phyloP scores from a whole-genome alignment of 2,113 vertebrate species.

The Panurus biarmicus region DNA sequence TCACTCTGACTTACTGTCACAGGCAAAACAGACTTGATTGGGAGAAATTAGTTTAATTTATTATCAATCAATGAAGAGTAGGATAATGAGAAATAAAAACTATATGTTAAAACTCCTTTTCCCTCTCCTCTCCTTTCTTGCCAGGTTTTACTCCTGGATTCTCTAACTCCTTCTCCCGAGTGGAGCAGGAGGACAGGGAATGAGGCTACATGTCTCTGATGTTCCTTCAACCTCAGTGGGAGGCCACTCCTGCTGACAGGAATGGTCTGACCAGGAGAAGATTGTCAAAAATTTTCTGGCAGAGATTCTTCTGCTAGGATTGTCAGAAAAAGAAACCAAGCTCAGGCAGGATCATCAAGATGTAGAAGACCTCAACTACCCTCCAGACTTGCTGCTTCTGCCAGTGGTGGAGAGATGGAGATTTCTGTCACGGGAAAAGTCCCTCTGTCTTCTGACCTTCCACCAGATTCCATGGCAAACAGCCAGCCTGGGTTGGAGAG shows the following conservation, averaged over 20 bases:
- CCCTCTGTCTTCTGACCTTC: neutral
- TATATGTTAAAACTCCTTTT: neutral
- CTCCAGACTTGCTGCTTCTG: neutral
- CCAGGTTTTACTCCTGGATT: neutral
- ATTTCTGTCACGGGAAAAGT: neutral
- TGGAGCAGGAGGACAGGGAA: neutral
- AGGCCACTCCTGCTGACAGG: neutral
- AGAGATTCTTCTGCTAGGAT: neutral
- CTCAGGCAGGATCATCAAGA: neutral
- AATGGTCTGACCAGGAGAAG: neutral
- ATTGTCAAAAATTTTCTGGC: neutral
- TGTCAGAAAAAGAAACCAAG: neutral
- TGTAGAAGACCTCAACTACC: neutral
- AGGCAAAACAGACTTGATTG: neutral
- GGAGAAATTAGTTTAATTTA: neutral
- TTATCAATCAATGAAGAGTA: neutral
- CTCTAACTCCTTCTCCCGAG: rapidly evolving
- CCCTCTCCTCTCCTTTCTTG: neutral
- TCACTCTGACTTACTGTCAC: neutral
- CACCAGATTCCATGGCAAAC: neutral
- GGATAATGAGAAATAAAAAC: neutral
- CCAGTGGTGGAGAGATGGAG: neutral
- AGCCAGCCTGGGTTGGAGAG: rapidly evolving
- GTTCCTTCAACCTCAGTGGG: rapidly evolving
- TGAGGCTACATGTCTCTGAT: rapidly evolving